phyloP scores from a whole-genome alignment of 2,888 invertebrate species.

The Leptinotarsa haldemani region DNA sequence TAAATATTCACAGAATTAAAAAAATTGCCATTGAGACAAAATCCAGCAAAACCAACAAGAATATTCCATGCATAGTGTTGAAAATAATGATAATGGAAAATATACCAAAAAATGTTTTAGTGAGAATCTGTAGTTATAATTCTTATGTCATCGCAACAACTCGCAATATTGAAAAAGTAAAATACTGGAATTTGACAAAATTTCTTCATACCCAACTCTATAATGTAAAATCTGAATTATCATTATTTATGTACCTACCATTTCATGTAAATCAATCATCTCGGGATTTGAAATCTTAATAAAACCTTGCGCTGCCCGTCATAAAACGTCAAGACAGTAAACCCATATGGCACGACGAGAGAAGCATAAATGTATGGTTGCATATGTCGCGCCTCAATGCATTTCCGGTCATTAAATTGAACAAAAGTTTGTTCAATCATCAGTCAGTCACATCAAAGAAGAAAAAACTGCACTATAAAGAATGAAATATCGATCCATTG shows the following conservation, averaged over 20 bases:
- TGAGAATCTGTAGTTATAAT: too few species aligned
- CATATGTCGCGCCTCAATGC: slow-evolving; percentile 42
- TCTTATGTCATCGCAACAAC: too few species aligned
- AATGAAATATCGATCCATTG: background rate
- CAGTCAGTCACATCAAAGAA: slow-evolving; percentile 24
- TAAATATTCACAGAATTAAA: too few species aligned
- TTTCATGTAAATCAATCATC: background rate
- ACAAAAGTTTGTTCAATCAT: slow-evolving; percentile 32
- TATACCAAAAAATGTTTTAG: too few species aligned
- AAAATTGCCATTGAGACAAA: too few species aligned
- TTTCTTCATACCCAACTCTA: too few species aligned
- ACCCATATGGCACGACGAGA: background rate
- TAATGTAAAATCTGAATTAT: too few species aligned
- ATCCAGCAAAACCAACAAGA: too few species aligned
- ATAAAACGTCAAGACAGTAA: slow-evolving; percentile 14
- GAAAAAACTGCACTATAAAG: background rate
- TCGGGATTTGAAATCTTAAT: background rate
- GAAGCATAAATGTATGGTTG: slow-evolving; percentile 41
- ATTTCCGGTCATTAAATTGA: slow-evolving; percentile 49
- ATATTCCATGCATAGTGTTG: too few species aligned
- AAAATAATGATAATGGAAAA: too few species aligned
- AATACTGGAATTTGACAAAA: too few species aligned
- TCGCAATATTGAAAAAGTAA: too few species aligned
- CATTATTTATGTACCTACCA: background rate
- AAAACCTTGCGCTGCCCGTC: background rate